These are phyloP conservation scores for Bactericera cockerelli DNA, from an alignment of 1,140 invertebrate genomes.

Conservation along the genomic window DNA sequence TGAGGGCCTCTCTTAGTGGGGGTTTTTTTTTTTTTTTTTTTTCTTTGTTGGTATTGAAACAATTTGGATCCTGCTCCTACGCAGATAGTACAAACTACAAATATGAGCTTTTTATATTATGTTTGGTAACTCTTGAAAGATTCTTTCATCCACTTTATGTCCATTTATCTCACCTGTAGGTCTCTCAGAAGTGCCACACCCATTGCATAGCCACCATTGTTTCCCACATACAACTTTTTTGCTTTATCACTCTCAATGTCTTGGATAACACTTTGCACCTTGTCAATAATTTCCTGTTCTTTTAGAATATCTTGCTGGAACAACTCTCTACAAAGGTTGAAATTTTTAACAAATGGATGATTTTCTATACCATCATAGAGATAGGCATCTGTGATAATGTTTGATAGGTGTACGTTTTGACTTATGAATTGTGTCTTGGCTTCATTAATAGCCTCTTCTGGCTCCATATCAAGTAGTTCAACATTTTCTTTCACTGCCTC, in stretches of 20 bases:
- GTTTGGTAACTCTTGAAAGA: no score
- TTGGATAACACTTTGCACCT: not conserved
- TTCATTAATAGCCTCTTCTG: conserved; percentile 64
- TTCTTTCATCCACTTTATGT: no score
- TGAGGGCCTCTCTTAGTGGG: no score
- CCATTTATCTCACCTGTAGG: no score
- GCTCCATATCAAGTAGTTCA: conserved; percentile 60
- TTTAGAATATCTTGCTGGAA: not conserved
- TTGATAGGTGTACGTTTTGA: conserved; percentile 4
- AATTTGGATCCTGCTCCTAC: no score
- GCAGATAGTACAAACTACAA: no score
- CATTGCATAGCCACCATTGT: not conserved
- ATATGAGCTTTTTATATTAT: no score
- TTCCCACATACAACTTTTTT: not conserved
- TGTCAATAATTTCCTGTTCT: not conserved
- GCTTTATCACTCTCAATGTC: not conserved
- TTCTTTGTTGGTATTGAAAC: no score
- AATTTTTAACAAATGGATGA: not conserved
- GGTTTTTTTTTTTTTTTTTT: no score
- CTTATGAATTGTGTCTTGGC: conserved; percentile 56
- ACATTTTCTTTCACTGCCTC: conserved; percentile 75
- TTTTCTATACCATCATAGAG: not conserved
- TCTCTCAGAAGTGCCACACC: not conserved
- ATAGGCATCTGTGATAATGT: not conserved
- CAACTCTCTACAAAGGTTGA: not conserved